Base-by-base conservation (phyloP, 2,888 invertebrate genomes). In the Scaptomyza caliginosa region DNA sequence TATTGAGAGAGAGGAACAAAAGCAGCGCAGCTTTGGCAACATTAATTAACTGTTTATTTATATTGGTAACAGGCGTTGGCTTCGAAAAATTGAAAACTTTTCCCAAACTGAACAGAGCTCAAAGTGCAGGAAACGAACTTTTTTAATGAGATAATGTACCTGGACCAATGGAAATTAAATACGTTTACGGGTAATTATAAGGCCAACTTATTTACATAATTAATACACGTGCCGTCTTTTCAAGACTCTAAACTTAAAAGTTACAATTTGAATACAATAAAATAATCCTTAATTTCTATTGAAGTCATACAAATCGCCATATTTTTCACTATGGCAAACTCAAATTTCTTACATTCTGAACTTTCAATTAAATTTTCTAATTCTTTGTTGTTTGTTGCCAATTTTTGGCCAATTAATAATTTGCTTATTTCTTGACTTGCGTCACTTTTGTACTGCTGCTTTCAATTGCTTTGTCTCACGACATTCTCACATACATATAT, bases 21-120 rank as follows among this genome's bases (percentile, higher is more conserved):
- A 10, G 10, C 10, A n/a, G n/a, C 8, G 42, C 46, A 65, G 40
- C 34, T 62, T 55, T 30, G 50, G 42, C 48, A 65, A 62, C 78
- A 76, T 76, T 84, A 81, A 81, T 81, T 81, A 81, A 78, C 85
- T 76, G 76, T 64, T 71, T 76, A 84, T 81, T 84, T 81, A 66
- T 81, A 67, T 77, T 55, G 60, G 36, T n/a, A 52, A 34, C 46
- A 49, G 58, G 51, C 57, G 24, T 36, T 30, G 59, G 23, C 38
- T 16, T 4, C 30, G 28, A 30, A 75, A 70, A 75, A 74, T 77
- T 63, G 57, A 62, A 63, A 78, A 75, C 59, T 75, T 79, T 58
- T 40, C 42, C 42, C 24, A n/a, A n/a, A n/a, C n/a, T n/a, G n/a
- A n/a, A n/a, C n/a, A n/a, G n/a, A n/a, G n/a, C 17, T 23, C 28